Base-by-base conservation (phyloP, 2,113 vertebrate species). In the Piprites chloris region DNA sequence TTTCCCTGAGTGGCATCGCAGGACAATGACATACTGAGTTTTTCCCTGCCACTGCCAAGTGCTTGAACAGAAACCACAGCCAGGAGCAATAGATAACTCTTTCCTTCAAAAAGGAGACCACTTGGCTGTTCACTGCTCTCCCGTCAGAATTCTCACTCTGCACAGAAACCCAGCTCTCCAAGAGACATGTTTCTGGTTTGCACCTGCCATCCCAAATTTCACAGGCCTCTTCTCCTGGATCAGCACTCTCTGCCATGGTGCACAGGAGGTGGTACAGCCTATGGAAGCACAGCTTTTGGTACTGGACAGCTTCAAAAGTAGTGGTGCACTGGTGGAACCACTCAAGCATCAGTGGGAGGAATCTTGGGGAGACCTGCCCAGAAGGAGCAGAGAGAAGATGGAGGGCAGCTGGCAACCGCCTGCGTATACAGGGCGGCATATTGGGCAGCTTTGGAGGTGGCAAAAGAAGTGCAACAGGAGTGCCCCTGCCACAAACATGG, bases 401-500 rank as follows among this genome's bases (percentile, higher is more conserved):
- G 24, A 55, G 30, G 23, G 22, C 12, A 55, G n/a, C 12, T 39
- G 19, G 41, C 18, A 59, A 39, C 17, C 0, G 4, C 27, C 27
- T 30, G 26, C 5, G 6, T 7, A 19, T 4, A 5, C n/a, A 71
- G 26, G 14, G 30, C n/a, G n/a, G n/a, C n/a, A 66, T 10, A 53
- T 3, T 0, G 0, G 22, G 42, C 26, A 79, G 49, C 68, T 81
- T 14, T 35, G 39, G 30, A 87, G 30, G 23, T 2, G 55, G 47
- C 26, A 39, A 1, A 2, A 26, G 61, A 75, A 87, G 32, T 2
- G 44, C 55, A 81, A 27, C 63, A 66, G 24, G 12, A 44, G 7
- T 5, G 15, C 8, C 27, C 53, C 30, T 32, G 24, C 53, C 23
- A 49, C 12, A 41, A 27, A 15, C 13, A 18, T 0, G 0, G 14